Evolutionary conservation across 2,797 vertebrate species (phyloP).

Genomic region (Acropternis orthonyx): DNA sequence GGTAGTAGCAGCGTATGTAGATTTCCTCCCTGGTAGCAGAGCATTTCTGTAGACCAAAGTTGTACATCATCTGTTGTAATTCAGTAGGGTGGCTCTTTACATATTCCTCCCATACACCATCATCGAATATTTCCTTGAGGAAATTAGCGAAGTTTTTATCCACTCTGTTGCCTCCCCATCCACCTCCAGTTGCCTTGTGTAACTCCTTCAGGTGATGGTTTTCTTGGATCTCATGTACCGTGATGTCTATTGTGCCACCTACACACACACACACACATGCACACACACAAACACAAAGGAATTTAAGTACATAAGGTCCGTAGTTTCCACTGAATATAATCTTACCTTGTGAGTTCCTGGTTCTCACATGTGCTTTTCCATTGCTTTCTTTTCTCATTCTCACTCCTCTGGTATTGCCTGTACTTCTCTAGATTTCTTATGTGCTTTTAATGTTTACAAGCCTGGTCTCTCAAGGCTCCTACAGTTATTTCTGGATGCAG

Average conservation of each 20-base stretch:
- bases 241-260: slow-evolving; percentile 62
- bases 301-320: background rate
- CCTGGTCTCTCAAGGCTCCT: background rate
- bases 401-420: background rate
- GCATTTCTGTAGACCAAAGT: slow-evolving; percentile 37
- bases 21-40: background rate
- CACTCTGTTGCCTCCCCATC: slow-evolving; percentile 53
- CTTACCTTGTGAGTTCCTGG: background rate
- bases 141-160: slow-evolving; percentile 37
- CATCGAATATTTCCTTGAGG: slow-evolving; percentile 25
- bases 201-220: slow-evolving; percentile 48
- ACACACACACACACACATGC: background rate
- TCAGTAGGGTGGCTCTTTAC: background rate
- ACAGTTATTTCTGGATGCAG: background rate
- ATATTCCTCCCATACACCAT: slow-evolving; percentile 21
- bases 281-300: background rate
- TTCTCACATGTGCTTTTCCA: background rate
- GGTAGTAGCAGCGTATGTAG: slow-evolving; percentile 28
- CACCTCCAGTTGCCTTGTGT: slow-evolving; percentile 48
- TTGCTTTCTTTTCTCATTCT: background rate
- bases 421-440: background rate
- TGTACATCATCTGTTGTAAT: slow-evolving; percentile 46
- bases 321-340: background rate
- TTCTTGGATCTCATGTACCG: slow-evolving; percentile 43
- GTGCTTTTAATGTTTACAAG: background rate